A percentile compares a stretch with the other conserved stretches of the same genome.
Evolutionary conservation across 53 echinoderm and acorn worm species (phyloP).

Genomic region (Glandiceps talaboti): DNA sequence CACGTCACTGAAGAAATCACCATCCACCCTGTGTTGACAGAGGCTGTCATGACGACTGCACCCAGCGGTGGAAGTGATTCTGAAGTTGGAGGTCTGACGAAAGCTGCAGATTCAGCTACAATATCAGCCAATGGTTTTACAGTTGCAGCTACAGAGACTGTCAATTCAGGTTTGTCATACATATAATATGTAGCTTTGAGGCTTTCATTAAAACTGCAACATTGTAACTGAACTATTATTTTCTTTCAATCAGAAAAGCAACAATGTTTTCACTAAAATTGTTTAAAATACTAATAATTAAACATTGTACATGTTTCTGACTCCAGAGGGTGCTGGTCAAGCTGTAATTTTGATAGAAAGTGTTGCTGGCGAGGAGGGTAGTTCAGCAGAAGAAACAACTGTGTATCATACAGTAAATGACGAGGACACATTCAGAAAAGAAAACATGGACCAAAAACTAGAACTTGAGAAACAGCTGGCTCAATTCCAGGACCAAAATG

Average conservation of each 20-base stretch:
- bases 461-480: slow-evolving; percentile 17
- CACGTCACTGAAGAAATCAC: background rate
- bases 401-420: background rate
- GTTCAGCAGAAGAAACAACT: background rate
- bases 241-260: no score
- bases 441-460: background rate
- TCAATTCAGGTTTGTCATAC: slow-evolving; percentile 15
- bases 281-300: no score
- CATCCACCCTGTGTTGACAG: background rate
- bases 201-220: no score
- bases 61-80: background rate
- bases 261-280: no score
- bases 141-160: slow-evolving; percentile 16
- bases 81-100: background rate
- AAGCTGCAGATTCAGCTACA: background rate
- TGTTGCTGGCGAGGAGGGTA: background rate
- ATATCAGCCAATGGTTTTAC: slow-evolving; percentile 10
- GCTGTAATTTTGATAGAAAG: background rate
- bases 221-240: no score
- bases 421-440: background rate
- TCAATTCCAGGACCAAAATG: no score
- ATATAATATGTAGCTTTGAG: no score
- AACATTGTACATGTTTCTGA: no score
- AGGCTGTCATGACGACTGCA: background rate
- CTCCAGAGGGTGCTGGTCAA: background rate